Base-by-base conservation (phyloP, 2,113 vertebrate genomes). In the Neofelis nebulosa region DNA sequence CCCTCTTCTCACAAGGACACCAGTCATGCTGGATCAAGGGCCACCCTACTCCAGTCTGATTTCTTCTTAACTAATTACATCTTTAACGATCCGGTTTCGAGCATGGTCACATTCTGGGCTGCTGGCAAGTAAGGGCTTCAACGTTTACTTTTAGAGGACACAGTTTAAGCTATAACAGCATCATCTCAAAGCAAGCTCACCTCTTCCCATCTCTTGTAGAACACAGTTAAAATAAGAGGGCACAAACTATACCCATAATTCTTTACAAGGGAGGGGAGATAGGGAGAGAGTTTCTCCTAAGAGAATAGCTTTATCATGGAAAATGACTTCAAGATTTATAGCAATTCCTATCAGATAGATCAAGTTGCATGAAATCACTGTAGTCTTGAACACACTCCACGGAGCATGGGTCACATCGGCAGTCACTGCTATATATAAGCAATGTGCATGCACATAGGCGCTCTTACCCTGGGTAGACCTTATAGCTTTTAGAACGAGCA, bases 171-270 rank as follows among this genome's bases (percentile, higher is more conserved):
- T 48, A 11, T 10, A 52, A 36, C 19, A 91, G 50, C 31, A 4
- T 91, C 89, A 14, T 91, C 87, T 95, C 89, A 90, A 96, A 97
- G 63, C 45, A 18, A 18, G n/a, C 93, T 96, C 33, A 19, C 4
- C 4, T 36, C 7, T 38, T n/a, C 15, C 31, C 23, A 7, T 10
- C 21, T 83, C 65, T 15, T 4, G 29, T 2, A 57, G 8, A 14
- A 83, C 9, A 25, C 38, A 13, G 21, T 86, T 81, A 76, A 88
- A 31, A 27, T 18, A 69, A 84, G 13, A 52, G 15, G 7, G 11
- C 61, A 11, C 31, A 38, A 79, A 63, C 11, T 5, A 7, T 66
- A 57, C 21, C 71, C 13, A 23, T 0, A 29, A 25, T 31, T 74
- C 25, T 80, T 31, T 29, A 19, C 31, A 69, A 65, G 23, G 33